Conservation (phyloP, 2,113 vertebrate species). For the Illadopsis cleaveri region DNA sequence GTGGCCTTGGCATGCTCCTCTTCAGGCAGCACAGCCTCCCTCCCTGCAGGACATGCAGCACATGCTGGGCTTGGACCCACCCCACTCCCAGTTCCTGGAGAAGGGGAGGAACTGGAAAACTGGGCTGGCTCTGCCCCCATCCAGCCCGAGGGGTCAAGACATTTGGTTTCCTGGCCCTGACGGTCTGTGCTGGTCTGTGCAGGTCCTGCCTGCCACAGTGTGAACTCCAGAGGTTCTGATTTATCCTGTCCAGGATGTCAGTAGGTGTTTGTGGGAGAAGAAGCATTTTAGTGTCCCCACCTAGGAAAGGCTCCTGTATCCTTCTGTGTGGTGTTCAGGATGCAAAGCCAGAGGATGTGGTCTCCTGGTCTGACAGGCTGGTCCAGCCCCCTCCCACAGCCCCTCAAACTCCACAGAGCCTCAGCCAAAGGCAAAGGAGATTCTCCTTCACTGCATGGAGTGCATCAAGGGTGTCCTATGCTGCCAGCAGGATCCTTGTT, state of each 20-base stretch:
- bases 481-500: background rate
- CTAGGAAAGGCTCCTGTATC: fast-evolving
- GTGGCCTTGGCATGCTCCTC: background rate
- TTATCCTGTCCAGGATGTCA: background rate
- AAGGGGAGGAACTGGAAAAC: background rate
- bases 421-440: fast-evolving
- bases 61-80: background rate
- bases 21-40: background rate
- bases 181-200: background rate
- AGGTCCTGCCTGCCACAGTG: background rate
- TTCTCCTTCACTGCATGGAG: background rate
- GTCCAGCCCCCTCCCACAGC: background rate
- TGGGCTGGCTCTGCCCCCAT: background rate
- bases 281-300: background rate
- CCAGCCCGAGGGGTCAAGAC: background rate
- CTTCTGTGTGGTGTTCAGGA: fast-evolving
- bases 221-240: background rate
- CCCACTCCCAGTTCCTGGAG: background rate
- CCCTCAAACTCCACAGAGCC: background rate
- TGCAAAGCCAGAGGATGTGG: background rate
- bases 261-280: fast-evolving
- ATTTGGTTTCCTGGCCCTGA: background rate
- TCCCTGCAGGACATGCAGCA: background rate
- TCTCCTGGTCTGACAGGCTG: background rate
- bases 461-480: background rate